Base-by-base conservation (phyloP, 2,113 vertebrate genomes). In the Cygnus buccinator region DNA sequence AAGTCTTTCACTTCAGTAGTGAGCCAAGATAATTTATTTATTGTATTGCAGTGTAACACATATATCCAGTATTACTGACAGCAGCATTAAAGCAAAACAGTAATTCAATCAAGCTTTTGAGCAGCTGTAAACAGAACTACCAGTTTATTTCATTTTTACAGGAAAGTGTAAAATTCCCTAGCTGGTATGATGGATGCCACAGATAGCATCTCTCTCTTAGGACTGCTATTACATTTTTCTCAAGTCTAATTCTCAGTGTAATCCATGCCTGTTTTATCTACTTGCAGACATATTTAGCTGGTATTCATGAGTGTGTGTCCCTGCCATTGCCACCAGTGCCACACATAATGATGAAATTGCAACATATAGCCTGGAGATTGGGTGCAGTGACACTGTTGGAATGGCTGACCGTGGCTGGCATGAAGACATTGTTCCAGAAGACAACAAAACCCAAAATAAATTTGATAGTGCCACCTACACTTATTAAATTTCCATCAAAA, bases 301-400 rank as follows among this genome's bases (percentile, higher is more conserved):
- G 39, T 46, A 35, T 39, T 29, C 18, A 8, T 5, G 23, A 26
- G 13, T 7, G 25, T 0, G 0, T 33, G 37, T 31, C 13, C 8
- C 46, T 79, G 35, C 13, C 2, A 0, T 9, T 54, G 52, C 46
- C 44, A 67, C 28, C 16, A n/a, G 12, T 14, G 52, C 26, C 72
- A 44, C 17, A 31, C 21, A 18, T 20, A 26, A 37, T 68, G 18
- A 25, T 23, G 33, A 18, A 50, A 77, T 5, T 65, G 39, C 70
- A 77, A 10, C 48, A 59, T 19, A 15, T 23, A 14, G 3, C 11
- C 54, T 39, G 14, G 57, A 52, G 16, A 26, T 2, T 58, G n/a
- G 26, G 29, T 39, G 25, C 35, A 28, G 23, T 26, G 61, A 31
- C 28, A 20, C 39, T 66, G 62, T 6, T 44, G 63, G 28, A 66